Conservation (phyloP, 2,888 invertebrate genomes). For the Mantis religiosa region DNA sequence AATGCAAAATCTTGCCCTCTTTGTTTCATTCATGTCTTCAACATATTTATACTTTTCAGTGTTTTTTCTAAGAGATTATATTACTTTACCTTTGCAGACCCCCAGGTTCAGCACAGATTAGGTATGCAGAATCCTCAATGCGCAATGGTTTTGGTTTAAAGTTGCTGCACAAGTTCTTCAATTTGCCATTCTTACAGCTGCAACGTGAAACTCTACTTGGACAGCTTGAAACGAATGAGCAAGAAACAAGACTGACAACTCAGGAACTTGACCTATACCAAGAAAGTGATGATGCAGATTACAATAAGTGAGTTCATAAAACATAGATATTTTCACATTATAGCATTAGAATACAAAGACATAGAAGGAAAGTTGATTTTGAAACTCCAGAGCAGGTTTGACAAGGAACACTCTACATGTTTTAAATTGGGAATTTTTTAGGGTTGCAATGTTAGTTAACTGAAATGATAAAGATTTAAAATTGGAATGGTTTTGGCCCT, state of each 20-base stretch:
- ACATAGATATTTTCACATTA: not conserved
- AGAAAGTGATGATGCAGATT: constrained; percentile 68
- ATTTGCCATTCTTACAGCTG: constrained; percentile 86
- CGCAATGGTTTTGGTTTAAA: constrained; percentile 91
- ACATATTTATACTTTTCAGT: too few relatives aligned
- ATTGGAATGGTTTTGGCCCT: too few relatives aligned
- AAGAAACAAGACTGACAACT: constrained; percentile 72
- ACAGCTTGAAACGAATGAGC: constrained; percentile 79
- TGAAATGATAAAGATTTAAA: too few relatives aligned
- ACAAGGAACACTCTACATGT: too few relatives aligned
- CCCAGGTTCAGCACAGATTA: constrained; percentile 58
- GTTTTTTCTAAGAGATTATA: too few relatives aligned
- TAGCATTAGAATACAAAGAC: not conserved
- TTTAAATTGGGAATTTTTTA: too few relatives aligned
- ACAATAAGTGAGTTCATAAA: constrained; percentile 49
- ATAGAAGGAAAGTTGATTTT: not conserved
- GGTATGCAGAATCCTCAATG: constrained; percentile 92
- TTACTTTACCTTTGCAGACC: constrained; percentile 37
- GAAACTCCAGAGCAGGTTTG: too few relatives aligned
- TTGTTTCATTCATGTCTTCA: too few relatives aligned
- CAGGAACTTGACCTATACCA: constrained; percentile 72
- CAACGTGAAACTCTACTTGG: constrained; percentile 79
- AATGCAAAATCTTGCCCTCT: too few relatives aligned
- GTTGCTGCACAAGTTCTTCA: constrained; percentile 89
- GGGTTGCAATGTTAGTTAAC: too few relatives aligned